Base-by-base conservation (phyloP, 2,113 vertebrate species). In the Hippocampus abdominalis region DNA sequence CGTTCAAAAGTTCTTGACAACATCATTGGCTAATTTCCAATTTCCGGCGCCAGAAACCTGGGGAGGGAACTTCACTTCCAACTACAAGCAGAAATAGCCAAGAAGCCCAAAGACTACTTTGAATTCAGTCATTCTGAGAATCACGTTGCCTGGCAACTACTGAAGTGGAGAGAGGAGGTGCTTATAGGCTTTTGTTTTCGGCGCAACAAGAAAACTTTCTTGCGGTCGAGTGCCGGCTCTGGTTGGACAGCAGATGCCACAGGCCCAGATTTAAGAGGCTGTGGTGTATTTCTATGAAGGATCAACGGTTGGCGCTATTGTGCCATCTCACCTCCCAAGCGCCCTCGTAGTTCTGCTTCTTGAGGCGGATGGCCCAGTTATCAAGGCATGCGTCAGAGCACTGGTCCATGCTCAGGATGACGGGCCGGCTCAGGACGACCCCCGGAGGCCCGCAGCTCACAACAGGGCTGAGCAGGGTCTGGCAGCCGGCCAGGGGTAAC, bases 401-500 rank as follows among this genome's bases (percentile, higher is more conserved):
- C 88, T 99, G 97, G 80, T 96, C 95, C 95, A 99, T 95, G 83
- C 94, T 92, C 69, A 99, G 92, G 91, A 99, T 97, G 90, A 96
- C 96, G 0, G 97, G 96, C 27, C 96, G 92, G 25, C 96, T 97
- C 80, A 99, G 94, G 80, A 98, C 91, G 79, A 99, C 97, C 25
- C 96, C 96, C 0, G 96, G 97, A n/a, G 97, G 97, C 40, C 97
- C 97, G 2, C 96, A 99, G 93, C 95, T 98, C 90, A 99, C 94
- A 8, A 99, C 93, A 68, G 97, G 97, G 84, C 96, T 96, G 87
- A 99, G 93, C 79, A 98, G 92, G 0, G 97, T 98, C 93, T 99
- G 97, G 88, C 96, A 96, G 86, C 97, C 97, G 0, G 95, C 94
- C 83, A 98, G 90, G 73, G 97, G 95, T 88, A 98, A 90, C 93